Evolutionary conservation across 2,888 invertebrate species (phyloP).

Genomic region (Drosophila rubida): DNA sequence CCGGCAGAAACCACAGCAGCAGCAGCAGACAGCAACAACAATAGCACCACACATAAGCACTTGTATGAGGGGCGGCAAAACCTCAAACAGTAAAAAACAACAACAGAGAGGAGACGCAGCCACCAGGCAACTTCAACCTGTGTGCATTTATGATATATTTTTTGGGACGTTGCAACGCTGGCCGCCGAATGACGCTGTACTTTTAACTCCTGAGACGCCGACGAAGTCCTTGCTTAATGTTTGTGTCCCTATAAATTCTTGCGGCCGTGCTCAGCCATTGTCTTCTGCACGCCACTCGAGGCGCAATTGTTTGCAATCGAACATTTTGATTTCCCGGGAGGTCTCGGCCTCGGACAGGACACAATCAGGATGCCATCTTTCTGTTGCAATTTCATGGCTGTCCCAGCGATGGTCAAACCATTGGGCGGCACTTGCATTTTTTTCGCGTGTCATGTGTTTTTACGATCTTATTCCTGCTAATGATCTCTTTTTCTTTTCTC

Average conservation of each 20-base stretch:
- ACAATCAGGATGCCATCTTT: conserved; percentile 22
- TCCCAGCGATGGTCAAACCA: conserved; percentile 27
- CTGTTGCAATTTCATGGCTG: conserved; percentile 71
- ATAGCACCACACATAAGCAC: conserved; percentile 23
- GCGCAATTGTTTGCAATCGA: conserved; percentile 75
- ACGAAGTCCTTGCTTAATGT: conserved; percentile 50
- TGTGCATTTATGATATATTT: conserved; percentile 73
- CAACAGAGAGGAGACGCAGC: not conserved
- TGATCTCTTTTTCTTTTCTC: conserved; percentile 62
- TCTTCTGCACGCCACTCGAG: conserved; percentile 54
- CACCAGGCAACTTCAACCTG: conserved; percentile 64
- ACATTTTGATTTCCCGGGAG: conserved; percentile 72
- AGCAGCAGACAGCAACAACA: conserved; percentile 21
- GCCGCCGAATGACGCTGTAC: conserved; percentile 68
- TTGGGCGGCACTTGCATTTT: conserved; percentile 67
- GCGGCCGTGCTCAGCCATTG: conserved; percentile 53
- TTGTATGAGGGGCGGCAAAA: conserved; percentile 65
- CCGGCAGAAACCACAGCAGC: conserved; percentile 29
- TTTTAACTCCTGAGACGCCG: conserved; percentile 45
- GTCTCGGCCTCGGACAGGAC: conserved; percentile 47
- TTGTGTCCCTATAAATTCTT: conserved; percentile 69
- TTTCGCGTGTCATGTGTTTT: conserved; percentile 74
- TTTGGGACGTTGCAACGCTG: conserved; percentile 45
- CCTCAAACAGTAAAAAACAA: conserved; percentile 54
- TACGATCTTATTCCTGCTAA: conserved; percentile 78